Evolutionary conservation across 1,140 invertebrate species (phyloP), one percentile per base, ranked within the genome.

Genomic region (Lepidurus couesii): DNA sequence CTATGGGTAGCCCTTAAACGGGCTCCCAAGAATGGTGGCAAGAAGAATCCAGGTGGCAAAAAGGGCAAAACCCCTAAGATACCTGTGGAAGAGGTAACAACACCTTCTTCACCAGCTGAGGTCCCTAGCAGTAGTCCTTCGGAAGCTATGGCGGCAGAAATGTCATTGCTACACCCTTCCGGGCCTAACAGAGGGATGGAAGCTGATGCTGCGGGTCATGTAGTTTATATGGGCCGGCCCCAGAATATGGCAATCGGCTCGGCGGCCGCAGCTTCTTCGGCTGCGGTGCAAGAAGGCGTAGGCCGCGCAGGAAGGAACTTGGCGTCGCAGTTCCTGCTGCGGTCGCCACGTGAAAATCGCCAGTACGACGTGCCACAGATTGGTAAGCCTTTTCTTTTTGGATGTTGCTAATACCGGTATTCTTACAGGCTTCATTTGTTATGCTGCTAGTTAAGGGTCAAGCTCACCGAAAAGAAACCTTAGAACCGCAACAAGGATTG

Each of bases 301-400:
- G 73, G 73, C 42, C 78, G 78, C 44, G 44, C 75, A n/a, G 75
- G 75, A 26, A 16, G 78, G 5, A 79, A 79, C 24, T 74, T 80
- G 43, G 75, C 79, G 7, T 74, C 73, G 11, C 79, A 80, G 76
- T 77, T 80, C 45, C 73, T 80, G 42, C 34, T 77, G 10, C 79
- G 79, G 43, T 75, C 73, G 43, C 79, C 79, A 10, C 44, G 79
- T 47, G 79, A 80, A 74, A 80, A 77, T 44, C 47, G 76, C 45
- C 79, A 76, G 53, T 80, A 80, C 77, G 79, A 80, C 44, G 79
- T 80, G 13, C 79, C 79, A 44, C 77, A 73, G 7, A 80, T 80
- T 21, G 79, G 79, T 80, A 78, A 80, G 79, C 43, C 74, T 24
- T 78, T 53, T 77, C 16, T 42, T 44, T 43, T 75, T 78, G 42